phyloP scores from a whole-genome alignment of 2,113 vertebrate species.

The Xerus inauris region DNA sequence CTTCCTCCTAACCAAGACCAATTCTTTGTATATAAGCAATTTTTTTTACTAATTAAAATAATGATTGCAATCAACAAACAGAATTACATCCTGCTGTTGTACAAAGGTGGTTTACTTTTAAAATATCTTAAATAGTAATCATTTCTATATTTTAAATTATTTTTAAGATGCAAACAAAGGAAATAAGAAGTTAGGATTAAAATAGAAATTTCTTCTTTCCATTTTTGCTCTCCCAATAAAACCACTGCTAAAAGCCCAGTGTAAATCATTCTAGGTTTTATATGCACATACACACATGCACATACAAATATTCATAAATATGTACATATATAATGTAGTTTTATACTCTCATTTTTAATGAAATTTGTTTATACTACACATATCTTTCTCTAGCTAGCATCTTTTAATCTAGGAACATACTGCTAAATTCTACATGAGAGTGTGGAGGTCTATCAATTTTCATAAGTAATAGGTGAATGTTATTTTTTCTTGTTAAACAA shows the following conservation, averaged over 20 bases:
- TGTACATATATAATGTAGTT: neutral
- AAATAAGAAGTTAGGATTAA: neutral
- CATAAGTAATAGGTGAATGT: neutral
- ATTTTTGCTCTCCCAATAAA: neutral
- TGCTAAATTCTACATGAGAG: neutral
- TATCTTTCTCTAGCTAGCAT: neutral
- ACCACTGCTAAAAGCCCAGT: neutral
- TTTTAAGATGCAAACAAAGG: neutral
- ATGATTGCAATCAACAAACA: neutral
- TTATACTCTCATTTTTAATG: neutral
- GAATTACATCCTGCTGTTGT: neutral
- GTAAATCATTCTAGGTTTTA: neutral
- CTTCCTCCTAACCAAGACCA: neutral
- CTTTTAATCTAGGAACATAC: neutral
- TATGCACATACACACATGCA: neutral
- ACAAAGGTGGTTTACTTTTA: neutral
- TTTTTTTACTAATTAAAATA: constrained; percentile 36
- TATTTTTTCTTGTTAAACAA: neutral
- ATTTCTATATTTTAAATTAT: neutral
- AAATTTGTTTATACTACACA: neutral
- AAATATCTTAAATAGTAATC: neutral
- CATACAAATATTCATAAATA: neutral
- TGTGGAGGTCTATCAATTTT: neutral
- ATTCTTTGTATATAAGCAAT: neutral
- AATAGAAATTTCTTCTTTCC: neutral